Evolutionary conservation across 2,113 vertebrate genomes (phyloP).

Genomic region (Neomonachus schauinslandi): DNA sequence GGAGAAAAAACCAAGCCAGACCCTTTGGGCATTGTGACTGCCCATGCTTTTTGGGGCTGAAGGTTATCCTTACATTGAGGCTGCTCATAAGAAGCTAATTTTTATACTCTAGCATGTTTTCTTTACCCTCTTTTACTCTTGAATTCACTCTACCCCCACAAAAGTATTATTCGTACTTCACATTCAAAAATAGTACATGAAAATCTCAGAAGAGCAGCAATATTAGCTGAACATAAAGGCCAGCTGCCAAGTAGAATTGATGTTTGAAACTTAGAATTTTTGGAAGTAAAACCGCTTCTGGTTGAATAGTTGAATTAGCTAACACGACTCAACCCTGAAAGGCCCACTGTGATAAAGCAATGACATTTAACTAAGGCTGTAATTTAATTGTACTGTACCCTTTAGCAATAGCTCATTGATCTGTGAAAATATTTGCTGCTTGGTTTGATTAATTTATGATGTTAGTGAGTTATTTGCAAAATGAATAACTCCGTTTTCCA

Average conservation of each 20-base stretch:
- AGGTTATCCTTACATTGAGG: background rate
- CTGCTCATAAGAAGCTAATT: background rate
- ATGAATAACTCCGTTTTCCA: slow-evolving; percentile 63
- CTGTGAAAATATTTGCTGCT: slow-evolving; percentile 79
- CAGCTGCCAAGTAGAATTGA: slow-evolving; percentile 61
- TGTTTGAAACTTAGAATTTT: slow-evolving; percentile 53
- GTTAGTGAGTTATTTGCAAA: slow-evolving; percentile 64
- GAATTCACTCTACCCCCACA: background rate
- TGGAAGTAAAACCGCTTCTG: slow-evolving; percentile 37
- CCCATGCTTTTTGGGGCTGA: background rate
- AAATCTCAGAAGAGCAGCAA: slow-evolving; percentile 40
- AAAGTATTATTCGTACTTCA: slow-evolving; percentile 55
- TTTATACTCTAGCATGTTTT: slow-evolving; percentile 32
- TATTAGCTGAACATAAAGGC: slow-evolving; percentile 57
- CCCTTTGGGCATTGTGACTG: background rate
- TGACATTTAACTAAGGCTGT: slow-evolving; percentile 74
- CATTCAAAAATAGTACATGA: slow-evolving; percentile 40
- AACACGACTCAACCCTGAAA: slow-evolving; percentile 66
- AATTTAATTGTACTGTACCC: slow-evolving; percentile 72
- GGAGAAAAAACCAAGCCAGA: background rate
- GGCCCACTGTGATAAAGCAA: slow-evolving; percentile 50
- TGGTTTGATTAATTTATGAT: slow-evolving; percentile 76
- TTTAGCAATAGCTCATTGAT: slow-evolving; percentile 71
- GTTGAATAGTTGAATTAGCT: slow-evolving; percentile 73
- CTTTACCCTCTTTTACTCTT: background rate